A percentile compares a stretch with the other conserved stretches of the same genome.
Evolutionary conservation across 2,113 vertebrate species (phyloP).

Genomic region (Promerops cafer): DNA sequence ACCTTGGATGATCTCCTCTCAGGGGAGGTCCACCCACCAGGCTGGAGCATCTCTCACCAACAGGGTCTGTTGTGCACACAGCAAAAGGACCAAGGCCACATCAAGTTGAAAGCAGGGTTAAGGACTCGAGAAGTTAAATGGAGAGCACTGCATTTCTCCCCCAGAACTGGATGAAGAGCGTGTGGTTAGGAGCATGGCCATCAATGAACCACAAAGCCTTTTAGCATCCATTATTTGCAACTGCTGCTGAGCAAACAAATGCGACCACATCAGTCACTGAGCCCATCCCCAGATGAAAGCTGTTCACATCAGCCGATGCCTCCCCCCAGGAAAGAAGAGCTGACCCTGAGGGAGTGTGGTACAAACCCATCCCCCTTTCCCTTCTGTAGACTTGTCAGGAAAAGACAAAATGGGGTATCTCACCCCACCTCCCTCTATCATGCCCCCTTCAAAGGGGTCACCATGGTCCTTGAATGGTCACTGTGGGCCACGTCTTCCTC

Average conservation of each 20-base stretch:
- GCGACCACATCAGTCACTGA: slow-evolving; percentile 58
- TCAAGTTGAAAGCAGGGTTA: slow-evolving; percentile 1
- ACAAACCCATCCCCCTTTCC: slow-evolving; percentile 4
- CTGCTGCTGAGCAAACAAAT: slow-evolving; percentile 75
- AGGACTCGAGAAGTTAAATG: slow-evolving; percentile 49
- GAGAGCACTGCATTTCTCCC: slow-evolving; percentile 31
- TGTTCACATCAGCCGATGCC: slow-evolving; percentile 32
- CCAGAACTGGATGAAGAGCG: slow-evolving; percentile 62
- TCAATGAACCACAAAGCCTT: slow-evolving; percentile 81
- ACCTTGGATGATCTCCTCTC: background rate
- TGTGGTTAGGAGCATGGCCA: slow-evolving; percentile 67
- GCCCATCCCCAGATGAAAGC: slow-evolving; percentile 53
- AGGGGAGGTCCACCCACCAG: background rate
- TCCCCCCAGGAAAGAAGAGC: slow-evolving; percentile 47
- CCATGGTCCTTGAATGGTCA: background rate
- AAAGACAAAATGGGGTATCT: background rate
- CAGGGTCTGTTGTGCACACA: background rate
- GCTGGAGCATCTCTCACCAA: background rate
- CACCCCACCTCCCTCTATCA: background rate
- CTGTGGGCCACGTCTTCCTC: background rate
- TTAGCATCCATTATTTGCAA: slow-evolving; percentile 79
- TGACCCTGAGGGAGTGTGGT: background rate
- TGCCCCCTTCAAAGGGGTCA: background rate
- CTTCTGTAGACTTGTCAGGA: background rate
- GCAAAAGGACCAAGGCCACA: background rate